Percentiles rank a stretch among this genome's conserved stretches.
Evolutionary conservation across 2,888 invertebrate genomes (phyloP).

Genomic region (Cepaea hortensis): DNA sequence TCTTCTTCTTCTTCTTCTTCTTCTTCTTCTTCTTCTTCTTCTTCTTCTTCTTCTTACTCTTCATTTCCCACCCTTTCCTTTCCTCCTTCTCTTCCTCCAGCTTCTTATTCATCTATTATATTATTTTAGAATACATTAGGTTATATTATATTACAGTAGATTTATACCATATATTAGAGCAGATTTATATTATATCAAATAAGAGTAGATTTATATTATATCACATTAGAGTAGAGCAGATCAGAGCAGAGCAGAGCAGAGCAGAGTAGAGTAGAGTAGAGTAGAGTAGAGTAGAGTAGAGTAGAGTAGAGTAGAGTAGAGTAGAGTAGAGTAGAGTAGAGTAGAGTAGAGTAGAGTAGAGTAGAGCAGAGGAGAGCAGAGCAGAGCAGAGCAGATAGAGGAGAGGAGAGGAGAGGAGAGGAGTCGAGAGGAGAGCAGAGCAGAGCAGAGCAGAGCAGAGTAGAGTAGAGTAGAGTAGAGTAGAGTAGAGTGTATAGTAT

Average conservation of each 20-base stretch:
- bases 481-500: background rate
- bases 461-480: background rate
- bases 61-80: background rate
- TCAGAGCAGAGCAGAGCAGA: background rate
- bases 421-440: background rate
- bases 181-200: too few species aligned
- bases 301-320: background rate
- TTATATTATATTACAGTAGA: too few species aligned
- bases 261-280: background rate
- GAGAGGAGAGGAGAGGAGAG: background rate
- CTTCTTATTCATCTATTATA: background rate
- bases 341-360: background rate
- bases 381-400: too few species aligned
- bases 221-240: background rate
- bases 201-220: too few species aligned
- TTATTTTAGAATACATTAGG: too few species aligned
- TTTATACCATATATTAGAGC: too few species aligned
- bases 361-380: background rate
- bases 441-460: background rate
- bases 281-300: background rate
- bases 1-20: constrained; percentile 3
- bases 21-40: background rate
- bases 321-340: background rate
- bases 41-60: background rate
- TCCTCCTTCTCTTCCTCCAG: too few species aligned